Evolutionary conservation across 2,797 vertebrate species (phyloP), one percentile per base, ranked within the genome.

Genomic region (Rhyacichthys aspro): DNA sequence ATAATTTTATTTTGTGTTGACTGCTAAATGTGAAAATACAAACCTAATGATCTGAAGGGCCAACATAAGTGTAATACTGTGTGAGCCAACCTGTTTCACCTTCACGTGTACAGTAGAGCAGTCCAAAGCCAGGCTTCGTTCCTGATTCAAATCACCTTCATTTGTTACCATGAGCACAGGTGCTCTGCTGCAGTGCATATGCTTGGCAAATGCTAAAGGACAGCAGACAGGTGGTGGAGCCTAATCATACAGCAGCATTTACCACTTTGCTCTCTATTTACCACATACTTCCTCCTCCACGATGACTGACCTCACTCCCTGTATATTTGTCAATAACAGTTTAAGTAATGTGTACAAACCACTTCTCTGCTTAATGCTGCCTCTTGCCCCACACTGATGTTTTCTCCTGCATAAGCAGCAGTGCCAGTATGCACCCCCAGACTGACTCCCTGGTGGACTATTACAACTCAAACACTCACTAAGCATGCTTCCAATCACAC

Each of bases 121-220:
- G 43, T 48, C 54, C 32, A 64, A 53, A 72, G 66, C 16, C 57
- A 54, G 38, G 23, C 14, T 60, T 49, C 54, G 56, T 78, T 54
- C 28, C 67, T 72, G 67, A 75, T 66, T 84, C 70, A 81, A 78
- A 75, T 84, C 76, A 79, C 76, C 76, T 85, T 79, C 71, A 81
- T 69, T 74, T 82, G 76, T 84, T 81, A 74, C 81, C 72, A 43
- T 18, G 64, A 67, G 81, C 74, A 72, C 75, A 72, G 34, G 68
- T 62, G 75, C 68, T 48, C 42, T 32, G 76, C 78, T 12, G 61
- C 79, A 79, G 74, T 76, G 79, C 80, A 76, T 76, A 72, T 74
- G 79, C 59, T 69, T 55, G 70, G 67, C 75, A 61, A 77, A 76
- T 72, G 73, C 59, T 67, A 16, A 34, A 38, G 47, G 50, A 53